Percentiles rank a stretch among this genome's conserved stretches.
phyloP scores from a whole-genome alignment of 1,140 invertebrate species.

The Hirudo medicinalis region DNA sequence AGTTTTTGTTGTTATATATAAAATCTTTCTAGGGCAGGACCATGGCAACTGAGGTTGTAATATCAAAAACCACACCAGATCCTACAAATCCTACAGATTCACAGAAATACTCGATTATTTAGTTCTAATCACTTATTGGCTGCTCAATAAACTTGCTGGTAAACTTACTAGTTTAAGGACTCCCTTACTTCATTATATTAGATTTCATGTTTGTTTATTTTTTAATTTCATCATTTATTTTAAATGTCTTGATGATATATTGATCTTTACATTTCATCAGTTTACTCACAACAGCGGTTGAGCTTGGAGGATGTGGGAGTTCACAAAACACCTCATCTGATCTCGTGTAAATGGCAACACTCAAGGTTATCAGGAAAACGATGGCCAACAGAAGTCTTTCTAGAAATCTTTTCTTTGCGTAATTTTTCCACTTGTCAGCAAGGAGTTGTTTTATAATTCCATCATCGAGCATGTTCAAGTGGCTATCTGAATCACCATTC shows the following conservation, averaged over 20 bases:
- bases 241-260: background rate
- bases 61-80: too few species aligned
- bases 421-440: slow-evolving; percentile 99
- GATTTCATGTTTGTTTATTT: background rate
- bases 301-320: slow-evolving; percentile 40
- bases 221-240: background rate
- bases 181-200: too few species aligned
- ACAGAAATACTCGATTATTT: too few species aligned
- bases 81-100: too few species aligned
- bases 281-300: slow-evolving; percentile 24
- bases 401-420: slow-evolving; percentile 83
- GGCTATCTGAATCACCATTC: slow-evolving; percentile 83
- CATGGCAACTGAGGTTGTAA: too few species aligned
- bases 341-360: slow-evolving; percentile 73
- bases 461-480: slow-evolving; percentile 95
- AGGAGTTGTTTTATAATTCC: slow-evolving; percentile 90
- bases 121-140: too few species aligned
- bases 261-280: background rate
- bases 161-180: too few species aligned
- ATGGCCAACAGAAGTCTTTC: slow-evolving; percentile 63
- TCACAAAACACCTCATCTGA: slow-evolving; percentile 47
- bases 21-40: too few species aligned
- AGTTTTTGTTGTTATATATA: too few species aligned
- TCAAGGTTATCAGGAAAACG: slow-evolving; percentile 68
- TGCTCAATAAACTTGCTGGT: too few species aligned